phyloP scores from a whole-genome alignment of 2,888 invertebrate species.

The Meiosimyza platycephala region DNA sequence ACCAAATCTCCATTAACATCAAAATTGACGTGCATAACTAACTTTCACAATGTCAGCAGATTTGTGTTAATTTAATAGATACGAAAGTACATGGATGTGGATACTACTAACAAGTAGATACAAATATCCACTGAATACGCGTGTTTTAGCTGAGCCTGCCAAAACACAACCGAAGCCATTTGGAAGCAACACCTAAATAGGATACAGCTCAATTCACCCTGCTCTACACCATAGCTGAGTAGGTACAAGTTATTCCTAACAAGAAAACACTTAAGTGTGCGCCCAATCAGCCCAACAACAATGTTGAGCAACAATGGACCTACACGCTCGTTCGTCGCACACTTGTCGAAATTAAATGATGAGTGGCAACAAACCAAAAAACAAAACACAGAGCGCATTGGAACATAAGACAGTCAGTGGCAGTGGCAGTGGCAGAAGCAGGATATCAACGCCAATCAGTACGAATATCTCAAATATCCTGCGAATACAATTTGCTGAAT shows the following conservation, averaged over 20 bases:
- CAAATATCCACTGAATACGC: no score
- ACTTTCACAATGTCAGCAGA: constrained; percentile 16
- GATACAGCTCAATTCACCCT: background rate
- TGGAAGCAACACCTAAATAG: no score
- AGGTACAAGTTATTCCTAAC: background rate
- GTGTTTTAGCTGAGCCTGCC: no score
- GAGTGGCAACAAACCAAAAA: constrained; percentile 8
- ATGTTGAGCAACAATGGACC: background rate
- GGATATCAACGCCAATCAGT: constrained; percentile 35
- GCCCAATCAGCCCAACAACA: constrained; percentile 12
- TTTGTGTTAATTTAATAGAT: constrained; percentile 27
- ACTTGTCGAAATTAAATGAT: constrained; percentile 35
- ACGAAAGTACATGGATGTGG: constrained; percentile 2
- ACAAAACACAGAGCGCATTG: background rate
- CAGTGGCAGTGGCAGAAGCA: background rate
- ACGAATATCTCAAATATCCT: constrained; percentile 35
- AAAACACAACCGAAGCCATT: no score
- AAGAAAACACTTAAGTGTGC: constrained; percentile 33
- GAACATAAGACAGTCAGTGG: background rate
- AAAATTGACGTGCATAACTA: background rate
- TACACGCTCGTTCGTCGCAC: background rate
- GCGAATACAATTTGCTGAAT: constrained; percentile 39
- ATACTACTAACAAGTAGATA: no score
- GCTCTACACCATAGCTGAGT: background rate
- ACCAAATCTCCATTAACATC: constrained; percentile 10